These are phyloP conservation scores for Epinephelus fuscoguttatus DNA, from an alignment of 2,113 vertebrate species.

Conservation along the genomic window DNA sequence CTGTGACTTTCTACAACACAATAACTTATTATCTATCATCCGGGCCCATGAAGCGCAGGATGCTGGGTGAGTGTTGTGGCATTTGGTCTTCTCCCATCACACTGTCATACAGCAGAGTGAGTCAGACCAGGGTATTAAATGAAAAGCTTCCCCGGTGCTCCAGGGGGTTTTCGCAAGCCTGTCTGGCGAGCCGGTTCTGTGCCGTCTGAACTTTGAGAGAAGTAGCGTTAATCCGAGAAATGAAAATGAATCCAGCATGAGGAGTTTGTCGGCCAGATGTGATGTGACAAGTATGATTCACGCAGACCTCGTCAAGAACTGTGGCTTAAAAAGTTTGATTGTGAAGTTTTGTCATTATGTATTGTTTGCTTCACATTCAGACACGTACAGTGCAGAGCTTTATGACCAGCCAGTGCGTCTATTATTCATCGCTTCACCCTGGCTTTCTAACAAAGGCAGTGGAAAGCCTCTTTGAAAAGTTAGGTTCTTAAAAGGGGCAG, in stretches of 20 bases:
- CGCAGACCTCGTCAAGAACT: neutral
- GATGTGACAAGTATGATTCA: slow-evolving; percentile 22
- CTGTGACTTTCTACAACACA: slow-evolving; percentile 99
- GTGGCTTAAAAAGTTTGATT: slow-evolving; percentile 5
- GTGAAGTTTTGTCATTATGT: neutral
- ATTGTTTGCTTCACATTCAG: no score
- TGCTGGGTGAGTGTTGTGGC: slow-evolving; percentile 90
- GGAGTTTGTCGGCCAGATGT: slow-evolving; percentile 23
- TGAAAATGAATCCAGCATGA: slow-evolving; percentile 34
- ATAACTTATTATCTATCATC: slow-evolving; percentile 99
- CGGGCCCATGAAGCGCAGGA: slow-evolving; percentile 99
- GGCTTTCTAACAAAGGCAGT: slow-evolving; percentile 9
- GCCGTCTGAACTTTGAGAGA: slow-evolving; percentile 57
- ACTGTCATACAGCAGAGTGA: slow-evolving; percentile 46
- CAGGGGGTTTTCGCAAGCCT: slow-evolving; percentile 17
- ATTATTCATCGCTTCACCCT: neutral
- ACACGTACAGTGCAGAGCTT: no score
- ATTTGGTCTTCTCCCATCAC: slow-evolving; percentile 51
- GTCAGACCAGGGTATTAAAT: slow-evolving; percentile 55
- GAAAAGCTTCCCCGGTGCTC: slow-evolving; percentile 36
- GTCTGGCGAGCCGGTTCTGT: slow-evolving; percentile 28
- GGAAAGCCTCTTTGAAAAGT: slow-evolving; percentile 47
- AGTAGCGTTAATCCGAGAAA: slow-evolving; percentile 48
- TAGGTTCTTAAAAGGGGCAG: slow-evolving; percentile 19
- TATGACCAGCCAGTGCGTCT: neutral